A percentile compares a stretch with the other conserved stretches of the same genome.
Conservation (phyloP, 2,888 invertebrate genomes). For the Folsomia candida region DNA sequence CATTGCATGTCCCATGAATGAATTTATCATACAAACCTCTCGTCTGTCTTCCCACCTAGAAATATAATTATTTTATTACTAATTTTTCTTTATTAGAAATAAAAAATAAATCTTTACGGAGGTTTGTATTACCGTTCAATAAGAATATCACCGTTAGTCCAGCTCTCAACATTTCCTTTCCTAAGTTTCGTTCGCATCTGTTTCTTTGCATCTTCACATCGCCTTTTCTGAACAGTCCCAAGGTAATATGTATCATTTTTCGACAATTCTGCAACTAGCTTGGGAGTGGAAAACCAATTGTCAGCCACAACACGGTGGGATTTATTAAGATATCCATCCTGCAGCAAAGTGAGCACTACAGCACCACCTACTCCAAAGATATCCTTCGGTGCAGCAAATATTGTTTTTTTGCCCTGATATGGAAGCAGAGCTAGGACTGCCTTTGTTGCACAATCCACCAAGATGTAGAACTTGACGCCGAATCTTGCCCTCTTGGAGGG, state of each 20-base stretch:
- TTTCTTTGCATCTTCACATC: constrained; percentile 16
- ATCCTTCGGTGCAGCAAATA: not conserved
- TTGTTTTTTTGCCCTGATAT: constrained; percentile 20
- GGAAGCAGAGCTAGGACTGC: not conserved
- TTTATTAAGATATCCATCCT: not conserved
- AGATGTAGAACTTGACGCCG: constrained; percentile 14
- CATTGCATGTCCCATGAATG: constrained; percentile 24
- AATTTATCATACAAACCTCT: constrained; percentile 27
- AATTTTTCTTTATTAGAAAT: not conserved
- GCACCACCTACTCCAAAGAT: constrained; percentile 20
- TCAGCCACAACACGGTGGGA: constrained; percentile 7
- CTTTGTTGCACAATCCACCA: constrained; percentile 6
- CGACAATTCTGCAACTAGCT: not conserved
- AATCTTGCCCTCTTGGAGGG: constrained; percentile 17
- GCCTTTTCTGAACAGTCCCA: constrained; percentile 21
- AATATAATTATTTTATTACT: not conserved
- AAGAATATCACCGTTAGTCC: constrained; percentile 1
- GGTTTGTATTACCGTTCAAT: constrained; percentile 18
- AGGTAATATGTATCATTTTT: not conserved
- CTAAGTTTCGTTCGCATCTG: constrained; percentile 8
- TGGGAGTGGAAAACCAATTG: constrained; percentile 18
- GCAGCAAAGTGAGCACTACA: no score
- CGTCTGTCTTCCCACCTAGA: constrained; percentile 28
- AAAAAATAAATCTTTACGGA: not conserved
- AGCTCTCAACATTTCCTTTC: constrained; percentile 10